Evolutionary conservation across 1,140 invertebrate genomes (phyloP).

Genomic region (Episyrphus balteatus): DNA sequence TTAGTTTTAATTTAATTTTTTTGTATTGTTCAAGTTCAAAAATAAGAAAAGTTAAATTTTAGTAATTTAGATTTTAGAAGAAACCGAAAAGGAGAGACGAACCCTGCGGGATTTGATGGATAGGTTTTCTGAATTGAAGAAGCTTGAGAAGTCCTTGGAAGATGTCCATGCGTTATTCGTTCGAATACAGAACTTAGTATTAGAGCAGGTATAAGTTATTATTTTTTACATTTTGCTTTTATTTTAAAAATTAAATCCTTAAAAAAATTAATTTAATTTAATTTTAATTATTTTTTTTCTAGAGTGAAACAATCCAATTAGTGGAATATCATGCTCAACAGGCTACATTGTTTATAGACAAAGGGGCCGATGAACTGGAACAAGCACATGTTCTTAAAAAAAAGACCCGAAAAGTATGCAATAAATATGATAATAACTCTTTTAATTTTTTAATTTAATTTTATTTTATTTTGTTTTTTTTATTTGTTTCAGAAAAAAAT

Average conservation of each 20-base stretch:
- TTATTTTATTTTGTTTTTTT: neutral
- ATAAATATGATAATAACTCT: neutral
- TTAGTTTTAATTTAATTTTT: no score
- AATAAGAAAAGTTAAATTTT: neutral
- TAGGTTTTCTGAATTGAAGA: slow-evolving; percentile 30
- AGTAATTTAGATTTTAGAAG: slow-evolving; percentile 24
- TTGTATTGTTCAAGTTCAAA: neutral
- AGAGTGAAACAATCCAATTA: slow-evolving; percentile 29
- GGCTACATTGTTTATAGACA: slow-evolving; percentile 26
- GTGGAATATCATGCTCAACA: slow-evolving; percentile 35
- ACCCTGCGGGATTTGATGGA: slow-evolving; percentile 30
- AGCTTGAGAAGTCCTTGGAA: slow-evolving; percentile 32
- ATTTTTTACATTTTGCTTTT: no score
- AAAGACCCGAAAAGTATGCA: slow-evolving; percentile 25
- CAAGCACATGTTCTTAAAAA: slow-evolving; percentile 27
- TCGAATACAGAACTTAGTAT: slow-evolving; percentile 31
- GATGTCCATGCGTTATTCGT: slow-evolving; percentile 34
- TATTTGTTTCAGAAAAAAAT: slow-evolving; percentile 29
- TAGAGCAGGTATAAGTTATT: slow-evolving; percentile 18
- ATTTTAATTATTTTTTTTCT: neutral
- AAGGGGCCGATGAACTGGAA: slow-evolving; percentile 26
- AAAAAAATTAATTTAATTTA: neutral
- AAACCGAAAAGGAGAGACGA: slow-evolving; percentile 31
- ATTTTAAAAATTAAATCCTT: neutral
- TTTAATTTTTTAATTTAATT: neutral